Evolutionary conservation across 1,140 invertebrate species (phyloP).

Genomic region (Anadara kagoshimensis): DNA sequence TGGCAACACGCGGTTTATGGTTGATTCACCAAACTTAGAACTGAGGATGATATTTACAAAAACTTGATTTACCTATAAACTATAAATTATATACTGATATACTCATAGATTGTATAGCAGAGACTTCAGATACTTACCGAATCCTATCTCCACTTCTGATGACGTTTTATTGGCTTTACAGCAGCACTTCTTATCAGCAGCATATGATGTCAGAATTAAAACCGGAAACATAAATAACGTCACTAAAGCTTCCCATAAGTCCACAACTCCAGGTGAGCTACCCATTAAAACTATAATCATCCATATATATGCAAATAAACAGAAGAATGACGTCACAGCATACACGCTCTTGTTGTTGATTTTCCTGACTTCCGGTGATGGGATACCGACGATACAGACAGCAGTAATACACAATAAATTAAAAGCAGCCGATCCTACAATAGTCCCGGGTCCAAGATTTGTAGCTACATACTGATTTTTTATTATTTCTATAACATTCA

Average conservation of each 20-base stretch:
- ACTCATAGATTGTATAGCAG: too few relatives aligned
- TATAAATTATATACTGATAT: too few relatives aligned
- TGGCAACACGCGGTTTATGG: too few relatives aligned
- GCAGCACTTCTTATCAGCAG: constrained; percentile 74
- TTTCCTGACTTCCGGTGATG: constrained; percentile 78
- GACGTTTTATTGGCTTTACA: constrained; percentile 50
- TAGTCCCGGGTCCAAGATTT: constrained; percentile 80
- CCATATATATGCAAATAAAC: constrained; percentile 80
- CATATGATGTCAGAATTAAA: constrained; percentile 74
- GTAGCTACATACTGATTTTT: constrained; percentile 76
- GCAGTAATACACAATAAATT: constrained; percentile 79
- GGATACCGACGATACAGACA: constrained; percentile 78
- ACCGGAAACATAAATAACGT: constrained; percentile 79
- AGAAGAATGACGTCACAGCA: constrained; percentile 76
- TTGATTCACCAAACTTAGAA: too few relatives aligned
- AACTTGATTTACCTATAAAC: too few relatives aligned
- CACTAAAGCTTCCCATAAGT: constrained; percentile 79
- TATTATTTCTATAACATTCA: constrained; percentile 79
- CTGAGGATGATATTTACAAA: too few relatives aligned
- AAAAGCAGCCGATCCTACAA: constrained; percentile 81
- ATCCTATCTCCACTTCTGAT: constrained; percentile 53
- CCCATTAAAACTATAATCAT: constrained; percentile 77
- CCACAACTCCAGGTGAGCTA: constrained; percentile 73
- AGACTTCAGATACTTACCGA: constrained; percentile 46
- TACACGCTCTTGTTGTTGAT: constrained; percentile 87